phyloP scores from a whole-genome alignment of 2,113 vertebrate genomes.

The Desmodus rotundus region DNA sequence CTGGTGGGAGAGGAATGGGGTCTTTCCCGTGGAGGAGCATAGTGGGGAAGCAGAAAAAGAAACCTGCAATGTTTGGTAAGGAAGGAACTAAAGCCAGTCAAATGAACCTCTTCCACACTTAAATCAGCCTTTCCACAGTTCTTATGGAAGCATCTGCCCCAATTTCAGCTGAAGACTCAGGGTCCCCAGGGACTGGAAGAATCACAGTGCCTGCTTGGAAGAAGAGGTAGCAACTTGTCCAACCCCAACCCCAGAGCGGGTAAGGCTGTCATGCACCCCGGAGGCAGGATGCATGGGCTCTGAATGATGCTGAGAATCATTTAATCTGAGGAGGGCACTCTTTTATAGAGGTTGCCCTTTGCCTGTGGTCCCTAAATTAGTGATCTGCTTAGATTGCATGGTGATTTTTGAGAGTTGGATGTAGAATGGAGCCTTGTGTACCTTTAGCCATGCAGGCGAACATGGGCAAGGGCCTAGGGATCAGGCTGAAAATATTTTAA shows the following conservation, averaged over 20 bases:
- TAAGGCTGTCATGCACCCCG: conserved; percentile 52
- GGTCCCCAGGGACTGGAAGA: conserved; percentile 58
- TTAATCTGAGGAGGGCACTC: not conserved
- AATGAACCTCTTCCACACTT: conserved; percentile 40
- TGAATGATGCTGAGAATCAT: not conserved
- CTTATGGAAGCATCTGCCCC: conserved; percentile 42
- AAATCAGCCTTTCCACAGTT: conserved; percentile 19
- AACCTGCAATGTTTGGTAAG: not conserved
- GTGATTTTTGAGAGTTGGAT: not conserved
- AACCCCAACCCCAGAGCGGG: conserved; percentile 68
- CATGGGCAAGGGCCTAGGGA: not conserved
- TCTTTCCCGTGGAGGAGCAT: not conserved
- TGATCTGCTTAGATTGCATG: not conserved
- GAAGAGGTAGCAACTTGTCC: conserved; percentile 54
- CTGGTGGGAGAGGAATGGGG: not conserved
- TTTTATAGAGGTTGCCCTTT: conserved; percentile 7
- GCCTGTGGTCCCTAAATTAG: not conserved
- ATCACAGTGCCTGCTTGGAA: conserved; percentile 54
- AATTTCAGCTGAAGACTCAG: conserved; percentile 60
- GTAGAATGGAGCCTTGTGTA: not conserved
- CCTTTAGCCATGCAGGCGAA: not conserved
- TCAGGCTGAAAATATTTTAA: not conserved
- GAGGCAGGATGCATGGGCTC: not conserved
- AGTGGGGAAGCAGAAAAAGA: not conserved
- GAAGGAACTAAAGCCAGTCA: not conserved